Conservation (phyloP, 2,888 invertebrate species). For the Cephus pygmeus region DNA sequence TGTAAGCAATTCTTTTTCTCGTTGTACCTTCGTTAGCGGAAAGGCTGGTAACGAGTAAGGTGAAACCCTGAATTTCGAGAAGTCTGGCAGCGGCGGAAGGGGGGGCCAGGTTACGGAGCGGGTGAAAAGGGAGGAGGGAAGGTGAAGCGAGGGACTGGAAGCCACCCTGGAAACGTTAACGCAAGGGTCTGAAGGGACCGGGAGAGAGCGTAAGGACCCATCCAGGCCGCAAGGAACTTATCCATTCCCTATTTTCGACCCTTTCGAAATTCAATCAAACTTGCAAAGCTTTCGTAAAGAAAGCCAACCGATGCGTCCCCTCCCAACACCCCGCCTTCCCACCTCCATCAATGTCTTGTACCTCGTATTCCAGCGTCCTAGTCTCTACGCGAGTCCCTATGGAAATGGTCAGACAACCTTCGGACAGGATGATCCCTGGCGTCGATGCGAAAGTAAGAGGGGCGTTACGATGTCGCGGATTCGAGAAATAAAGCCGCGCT, state of each 20-base stretch:
- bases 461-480: neutral
- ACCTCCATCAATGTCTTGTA: neutral
- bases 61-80: neutral
- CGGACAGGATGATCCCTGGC: neutral
- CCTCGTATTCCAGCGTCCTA: neutral
- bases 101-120: neutral
- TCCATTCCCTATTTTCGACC: conserved; percentile 4
- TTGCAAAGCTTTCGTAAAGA: conserved; percentile 45
- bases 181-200: neutral
- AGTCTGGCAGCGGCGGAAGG: neutral
- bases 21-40: neutral
- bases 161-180: neutral
- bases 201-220: neutral
- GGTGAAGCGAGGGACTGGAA: conserved; percentile 1
- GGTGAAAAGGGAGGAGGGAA: neutral
- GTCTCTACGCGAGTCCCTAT: neutral
- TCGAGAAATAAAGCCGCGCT: neutral
- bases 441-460: neutral
- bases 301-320: neutral
- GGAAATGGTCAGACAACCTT: neutral
- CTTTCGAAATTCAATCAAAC: conserved; percentile 52
- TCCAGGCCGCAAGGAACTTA: conserved; percentile 1
- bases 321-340: neutral
- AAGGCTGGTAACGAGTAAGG: neutral
- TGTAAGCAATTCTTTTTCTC: neutral